Evolutionary conservation across 2,888 invertebrate species (phyloP).

Genomic region (Rotaria sp.): DNA sequence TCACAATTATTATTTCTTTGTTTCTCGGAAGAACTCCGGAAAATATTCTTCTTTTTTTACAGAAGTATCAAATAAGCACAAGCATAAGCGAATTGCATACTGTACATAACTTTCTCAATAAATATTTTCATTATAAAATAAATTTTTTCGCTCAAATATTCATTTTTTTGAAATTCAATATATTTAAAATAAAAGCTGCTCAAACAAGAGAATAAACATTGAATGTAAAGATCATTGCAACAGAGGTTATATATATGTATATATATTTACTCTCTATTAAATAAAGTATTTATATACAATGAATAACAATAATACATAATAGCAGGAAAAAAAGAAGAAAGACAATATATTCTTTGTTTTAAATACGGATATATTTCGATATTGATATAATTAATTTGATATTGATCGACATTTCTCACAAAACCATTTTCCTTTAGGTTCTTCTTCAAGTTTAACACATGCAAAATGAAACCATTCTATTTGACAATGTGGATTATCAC

Average conservation of each 20-base stretch:
- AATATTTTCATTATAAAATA: too few species aligned
- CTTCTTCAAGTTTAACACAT: conserved; percentile 56
- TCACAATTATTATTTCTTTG: too few species aligned
- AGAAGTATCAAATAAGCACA: too few species aligned
- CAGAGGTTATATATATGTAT: neutral
- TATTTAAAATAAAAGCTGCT: too few species aligned
- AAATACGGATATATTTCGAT: neutral
- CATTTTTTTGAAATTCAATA: too few species aligned
- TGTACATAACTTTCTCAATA: too few species aligned
- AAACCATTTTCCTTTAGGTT: conserved; percentile 59
- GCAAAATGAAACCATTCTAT: conserved; percentile 60
- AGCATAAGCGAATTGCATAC: too few species aligned
- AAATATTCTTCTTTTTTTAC: too few species aligned
- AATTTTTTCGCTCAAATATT: too few species aligned
- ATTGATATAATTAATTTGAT: neutral
- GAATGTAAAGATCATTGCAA: neutral
- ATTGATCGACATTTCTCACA: conserved; percentile 53
- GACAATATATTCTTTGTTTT: neutral
- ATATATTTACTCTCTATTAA: neutral
- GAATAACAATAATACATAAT: conserved; percentile 2
- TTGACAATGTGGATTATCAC: conserved; percentile 68
- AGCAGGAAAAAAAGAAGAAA: neutral
- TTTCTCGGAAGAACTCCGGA: too few species aligned
- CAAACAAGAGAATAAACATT: too few species aligned
- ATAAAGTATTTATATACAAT: neutral